These are phyloP conservation scores for Pipistrellus kuhlii DNA, from an alignment of 2,797 vertebrate species.

Conservation along the genomic window DNA sequence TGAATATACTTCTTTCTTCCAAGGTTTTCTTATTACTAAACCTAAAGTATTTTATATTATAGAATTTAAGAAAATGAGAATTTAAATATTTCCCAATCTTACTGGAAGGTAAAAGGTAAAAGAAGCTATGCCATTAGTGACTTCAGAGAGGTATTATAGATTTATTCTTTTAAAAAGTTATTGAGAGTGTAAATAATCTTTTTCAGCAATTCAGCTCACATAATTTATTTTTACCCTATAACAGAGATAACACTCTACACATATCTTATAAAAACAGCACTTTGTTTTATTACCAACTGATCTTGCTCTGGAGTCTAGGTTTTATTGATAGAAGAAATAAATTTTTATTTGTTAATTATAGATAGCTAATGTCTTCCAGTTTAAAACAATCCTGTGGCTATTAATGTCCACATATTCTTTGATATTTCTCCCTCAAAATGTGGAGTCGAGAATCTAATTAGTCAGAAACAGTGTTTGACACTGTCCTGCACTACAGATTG, in stretches of 20 bases:
- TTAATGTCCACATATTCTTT: not conserved
- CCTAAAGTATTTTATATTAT: not conserved
- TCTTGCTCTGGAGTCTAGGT: not conserved
- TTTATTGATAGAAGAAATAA: not conserved
- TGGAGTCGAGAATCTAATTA: not conserved
- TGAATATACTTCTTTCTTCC: not conserved
- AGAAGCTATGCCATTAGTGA: not conserved
- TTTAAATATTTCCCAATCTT: not conserved
- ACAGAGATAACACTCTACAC: not conserved
- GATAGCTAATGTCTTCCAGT: not conserved
- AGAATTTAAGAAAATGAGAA: slow-evolving; percentile 15
- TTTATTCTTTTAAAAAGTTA: slow-evolving; percentile 30
- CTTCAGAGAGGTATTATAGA: not conserved
- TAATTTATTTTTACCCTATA: not conserved
- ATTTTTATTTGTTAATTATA: slow-evolving; percentile 16
- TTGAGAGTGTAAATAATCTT: not conserved
- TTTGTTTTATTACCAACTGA: not conserved
- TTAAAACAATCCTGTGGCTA: not conserved
- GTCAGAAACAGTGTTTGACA: too few species aligned
- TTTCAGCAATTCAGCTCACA: not conserved
- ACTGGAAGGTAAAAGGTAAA: not conserved
- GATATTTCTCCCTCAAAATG: not conserved
- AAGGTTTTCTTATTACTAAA: not conserved
- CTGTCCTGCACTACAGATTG: too few species aligned
- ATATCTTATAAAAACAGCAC: not conserved